These are phyloP conservation scores for Callyntrura guangdongensis DNA, from an alignment of 2,888 invertebrate species.

Conservation along the genomic window DNA sequence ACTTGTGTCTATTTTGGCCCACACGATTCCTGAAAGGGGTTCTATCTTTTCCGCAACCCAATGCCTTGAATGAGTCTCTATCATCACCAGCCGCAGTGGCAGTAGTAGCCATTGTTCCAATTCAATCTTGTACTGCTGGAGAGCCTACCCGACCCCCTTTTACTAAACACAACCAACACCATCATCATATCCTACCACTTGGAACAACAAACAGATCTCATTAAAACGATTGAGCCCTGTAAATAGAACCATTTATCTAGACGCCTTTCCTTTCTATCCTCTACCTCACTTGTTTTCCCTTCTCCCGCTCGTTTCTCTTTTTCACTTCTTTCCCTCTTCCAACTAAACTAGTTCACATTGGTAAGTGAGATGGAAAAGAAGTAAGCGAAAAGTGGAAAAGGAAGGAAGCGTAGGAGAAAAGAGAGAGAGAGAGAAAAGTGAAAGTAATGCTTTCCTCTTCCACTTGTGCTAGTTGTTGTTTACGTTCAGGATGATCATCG, in stretches of 20 bases:
- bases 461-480: slow-evolving; percentile 15
- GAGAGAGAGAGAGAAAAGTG: slow-evolving; percentile 42
- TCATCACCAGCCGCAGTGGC: background rate
- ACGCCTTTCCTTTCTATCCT: slow-evolving; percentile 56
- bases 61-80: background rate
- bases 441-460: slow-evolving; percentile 74
- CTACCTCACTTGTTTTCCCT: background rate
- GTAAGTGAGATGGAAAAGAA: slow-evolving; percentile 49
- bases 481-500: slow-evolving; percentile 1
- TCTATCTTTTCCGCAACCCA: background rate
- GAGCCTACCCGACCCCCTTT: background rate
- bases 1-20: too few species aligned
- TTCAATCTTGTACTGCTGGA: background rate
- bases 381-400: slow-evolving; percentile 26
- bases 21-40: background rate
- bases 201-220: slow-evolving; percentile 71
- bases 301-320: slow-evolving; percentile 27
- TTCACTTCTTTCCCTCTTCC: slow-evolving; percentile 4
- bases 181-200: slow-evolving; percentile 29
- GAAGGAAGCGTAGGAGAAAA: too few species aligned
- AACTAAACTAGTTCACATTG: slow-evolving; percentile 14
- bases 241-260: slow-evolving; percentile 78
- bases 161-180: slow-evolving; percentile 17
- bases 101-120: background rate
- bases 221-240: slow-evolving; percentile 78